Conservation (phyloP, 2,888 invertebrate genomes). For the Orchestes rusci region DNA sequence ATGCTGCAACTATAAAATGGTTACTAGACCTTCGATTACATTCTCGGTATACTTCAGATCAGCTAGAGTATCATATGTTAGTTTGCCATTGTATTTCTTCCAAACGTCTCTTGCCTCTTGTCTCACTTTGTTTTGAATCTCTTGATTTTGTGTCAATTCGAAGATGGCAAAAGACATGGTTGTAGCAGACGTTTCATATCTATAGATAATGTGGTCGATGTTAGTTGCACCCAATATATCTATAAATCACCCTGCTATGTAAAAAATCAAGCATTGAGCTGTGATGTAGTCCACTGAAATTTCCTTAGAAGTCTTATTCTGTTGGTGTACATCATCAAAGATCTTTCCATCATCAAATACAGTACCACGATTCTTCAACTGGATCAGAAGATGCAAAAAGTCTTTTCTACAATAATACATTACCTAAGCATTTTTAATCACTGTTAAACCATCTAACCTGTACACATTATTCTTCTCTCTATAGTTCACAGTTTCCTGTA, state of each 20-base stretch:
- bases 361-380: slow-evolving; percentile 41
- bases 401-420: slow-evolving; percentile 44
- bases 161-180: slow-evolving; percentile 44
- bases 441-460: too few species aligned
- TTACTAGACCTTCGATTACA: slow-evolving; percentile 36
- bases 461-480: slow-evolving; percentile 43
- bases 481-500: slow-evolving; percentile 43
- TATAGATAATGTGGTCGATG: too few species aligned
- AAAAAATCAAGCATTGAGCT: too few species aligned
- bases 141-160: slow-evolving; percentile 44
- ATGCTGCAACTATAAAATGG: neutral
- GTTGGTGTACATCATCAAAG: too few species aligned
- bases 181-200: too few species aligned
- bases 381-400: slow-evolving; percentile 49
- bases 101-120: slow-evolving; percentile 18
- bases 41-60: slow-evolving; percentile 38
- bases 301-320: too few species aligned
- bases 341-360: slow-evolving; percentile 14
- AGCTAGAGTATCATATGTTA: slow-evolving; percentile 24
- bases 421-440: too few species aligned
- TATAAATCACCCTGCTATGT: too few species aligned
- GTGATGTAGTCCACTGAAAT: too few species aligned
- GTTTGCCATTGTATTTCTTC: slow-evolving; percentile 7
- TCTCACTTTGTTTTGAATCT: slow-evolving; percentile 27
- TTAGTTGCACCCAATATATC: too few species aligned